These are phyloP conservation scores for Thamnophis elegans DNA, from an alignment of 2,797 vertebrate genomes.

Conservation along the genomic window DNA sequence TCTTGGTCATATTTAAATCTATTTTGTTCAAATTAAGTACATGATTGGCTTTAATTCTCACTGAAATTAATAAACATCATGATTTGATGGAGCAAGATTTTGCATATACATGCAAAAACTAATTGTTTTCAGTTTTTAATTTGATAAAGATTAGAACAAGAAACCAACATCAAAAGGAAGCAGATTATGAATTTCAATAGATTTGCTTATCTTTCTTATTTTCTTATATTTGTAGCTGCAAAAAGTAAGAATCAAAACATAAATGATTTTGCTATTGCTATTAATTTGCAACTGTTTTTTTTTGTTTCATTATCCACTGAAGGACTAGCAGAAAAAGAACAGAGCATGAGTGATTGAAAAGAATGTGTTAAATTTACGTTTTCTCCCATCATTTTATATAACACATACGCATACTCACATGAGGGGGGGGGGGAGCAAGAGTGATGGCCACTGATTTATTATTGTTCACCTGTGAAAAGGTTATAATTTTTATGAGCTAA, in stretches of 20 bases:
- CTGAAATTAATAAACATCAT: background rate
- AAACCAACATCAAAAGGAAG: constrained; percentile 34
- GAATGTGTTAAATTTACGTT: background rate
- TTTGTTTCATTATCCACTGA: constrained; percentile 38
- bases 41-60: constrained; percentile 22
- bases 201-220: constrained; percentile 32
- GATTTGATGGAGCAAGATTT: constrained; percentile 22
- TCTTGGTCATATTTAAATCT: background rate
- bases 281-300: background rate
- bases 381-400: background rate
- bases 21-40: background rate
- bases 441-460: constrained; percentile 73
- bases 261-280: constrained; percentile 8
- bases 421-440: background rate
- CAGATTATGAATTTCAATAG: constrained; percentile 54
- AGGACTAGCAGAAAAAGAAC: constrained; percentile 26
- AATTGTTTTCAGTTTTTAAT: constrained; percentile 26
- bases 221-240: constrained; percentile 39
- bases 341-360: background rate
- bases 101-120: background rate
- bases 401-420: background rate
- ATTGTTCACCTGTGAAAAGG: constrained; percentile 73
- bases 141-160: constrained; percentile 42
- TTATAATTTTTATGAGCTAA: constrained; percentile 73
- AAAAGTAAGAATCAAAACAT: constrained; percentile 39